Conservation (phyloP, 2,797 vertebrate genomes). For the Bucorvus abyssinicus region DNA sequence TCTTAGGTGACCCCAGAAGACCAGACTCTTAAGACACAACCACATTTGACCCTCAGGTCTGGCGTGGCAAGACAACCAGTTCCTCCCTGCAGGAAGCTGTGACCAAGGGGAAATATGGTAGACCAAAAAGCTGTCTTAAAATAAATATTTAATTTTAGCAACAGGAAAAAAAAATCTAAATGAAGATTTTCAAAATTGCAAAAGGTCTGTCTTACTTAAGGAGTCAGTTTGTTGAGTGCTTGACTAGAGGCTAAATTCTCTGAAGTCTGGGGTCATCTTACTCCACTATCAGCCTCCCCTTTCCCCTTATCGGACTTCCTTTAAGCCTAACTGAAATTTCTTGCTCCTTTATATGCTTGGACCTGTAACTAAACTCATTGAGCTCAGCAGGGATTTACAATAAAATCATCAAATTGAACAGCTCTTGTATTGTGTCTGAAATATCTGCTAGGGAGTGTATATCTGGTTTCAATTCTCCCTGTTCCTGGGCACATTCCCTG, state of each 20-base stretch:
- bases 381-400: neutral
- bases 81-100: neutral
- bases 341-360: neutral
- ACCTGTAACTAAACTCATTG: neutral
- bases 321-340: neutral
- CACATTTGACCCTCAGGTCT: neutral
- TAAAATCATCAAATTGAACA: neutral
- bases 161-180: neutral
- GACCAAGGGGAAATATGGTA: neutral
- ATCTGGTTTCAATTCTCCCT: conserved; percentile 15
- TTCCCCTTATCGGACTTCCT: neutral
- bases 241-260: neutral
- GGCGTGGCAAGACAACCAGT: neutral
- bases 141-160: neutral
- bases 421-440: neutral
- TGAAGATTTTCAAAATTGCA: neutral
- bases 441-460: neutral
- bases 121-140: neutral
- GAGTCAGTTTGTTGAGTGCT: neutral
- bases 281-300: neutral
- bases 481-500: conserved; percentile 5
- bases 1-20: neutral
- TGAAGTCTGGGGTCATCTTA: neutral
- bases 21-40: neutral
- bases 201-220: neutral